phyloP scores from a whole-genome alignment of 2,797 vertebrate genomes.

The Spondyliosoma cantharus region DNA sequence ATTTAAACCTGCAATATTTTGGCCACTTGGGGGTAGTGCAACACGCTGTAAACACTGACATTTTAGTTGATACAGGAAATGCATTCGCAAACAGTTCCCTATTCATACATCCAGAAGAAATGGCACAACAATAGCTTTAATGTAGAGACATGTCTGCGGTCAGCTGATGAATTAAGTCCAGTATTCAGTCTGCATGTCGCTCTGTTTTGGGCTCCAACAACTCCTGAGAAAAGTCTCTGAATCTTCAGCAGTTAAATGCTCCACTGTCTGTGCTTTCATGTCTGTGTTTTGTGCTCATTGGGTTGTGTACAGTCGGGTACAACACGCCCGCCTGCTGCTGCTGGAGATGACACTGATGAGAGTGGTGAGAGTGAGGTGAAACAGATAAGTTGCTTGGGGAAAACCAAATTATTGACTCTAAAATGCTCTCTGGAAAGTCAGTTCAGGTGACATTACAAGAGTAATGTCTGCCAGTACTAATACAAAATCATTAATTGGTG shows the following conservation, averaged over 20 bases:
- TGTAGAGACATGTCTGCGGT: not conserved
- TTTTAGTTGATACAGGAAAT: no score
- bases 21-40: no score
- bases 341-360: slow-evolving; percentile 2
- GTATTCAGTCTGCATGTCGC: not conserved
- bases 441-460: not conserved
- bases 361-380: not conserved
- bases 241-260: not conserved
- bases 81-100: not conserved
- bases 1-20: no score
- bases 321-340: not conserved
- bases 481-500: not conserved
- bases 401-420: not conserved
- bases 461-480: not conserved
- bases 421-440: not conserved
- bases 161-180: no score
- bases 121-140: not conserved
- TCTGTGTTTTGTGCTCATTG: no score
- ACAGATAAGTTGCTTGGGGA: not conserved
- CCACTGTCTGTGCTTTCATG: not conserved
- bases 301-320: not conserved
- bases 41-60: no score
- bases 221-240: not conserved
- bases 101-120: not conserved
- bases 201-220: not conserved